Base-by-base conservation (phyloP, 2,113 vertebrate species). In the Misgurnus anguillicaudatus region DNA sequence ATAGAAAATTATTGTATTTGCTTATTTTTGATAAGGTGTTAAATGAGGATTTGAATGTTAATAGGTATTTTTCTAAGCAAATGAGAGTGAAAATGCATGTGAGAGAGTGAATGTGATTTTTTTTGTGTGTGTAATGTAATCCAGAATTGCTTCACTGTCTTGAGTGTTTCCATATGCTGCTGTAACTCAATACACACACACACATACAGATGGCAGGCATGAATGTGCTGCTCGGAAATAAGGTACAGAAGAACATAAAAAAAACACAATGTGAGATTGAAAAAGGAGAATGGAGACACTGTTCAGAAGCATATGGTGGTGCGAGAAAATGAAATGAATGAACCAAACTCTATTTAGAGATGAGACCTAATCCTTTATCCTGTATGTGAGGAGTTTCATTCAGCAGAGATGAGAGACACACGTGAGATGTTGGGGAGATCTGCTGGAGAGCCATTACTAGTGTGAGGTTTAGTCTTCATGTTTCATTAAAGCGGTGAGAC, bases 151-250 rank as follows among this genome's bases (percentile, higher is more conserved):
- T 51, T 67, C 53, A 14, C 38, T 69, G 9, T 67, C 38, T 78
- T 84, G 68, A 82, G 83, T 69, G 72, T 64, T 80, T 82, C 83
- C 83, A 85, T 85, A 82, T 85, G 83, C 77, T 66, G 31, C 55
- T 82, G 83, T 72, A 85, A 85, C 75, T 57, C 48, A 80, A 82
- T 77, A 82, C 74, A 76, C 60, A 58, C 36, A 19, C 66, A 74
- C 38, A 41, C n/a, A 36, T 61, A 31, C 62, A 61, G 58, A 74
- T 55, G 24, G 62, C 31, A 41, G 24, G 63, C 14, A n/a, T 16
- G 14, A 78, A 72, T 62, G n/a, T 42, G 62, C 19, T 67, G 79
- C 57, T 58, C 1, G 31, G 60, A 63, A 38, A 48, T 58, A 17
- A 55, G 38, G 39, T 31, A 58, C 7, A 73, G 6, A 66, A 55